phyloP scores from a whole-genome alignment of 2,113 vertebrate genomes.

The Mystacornis crossleyi region DNA sequence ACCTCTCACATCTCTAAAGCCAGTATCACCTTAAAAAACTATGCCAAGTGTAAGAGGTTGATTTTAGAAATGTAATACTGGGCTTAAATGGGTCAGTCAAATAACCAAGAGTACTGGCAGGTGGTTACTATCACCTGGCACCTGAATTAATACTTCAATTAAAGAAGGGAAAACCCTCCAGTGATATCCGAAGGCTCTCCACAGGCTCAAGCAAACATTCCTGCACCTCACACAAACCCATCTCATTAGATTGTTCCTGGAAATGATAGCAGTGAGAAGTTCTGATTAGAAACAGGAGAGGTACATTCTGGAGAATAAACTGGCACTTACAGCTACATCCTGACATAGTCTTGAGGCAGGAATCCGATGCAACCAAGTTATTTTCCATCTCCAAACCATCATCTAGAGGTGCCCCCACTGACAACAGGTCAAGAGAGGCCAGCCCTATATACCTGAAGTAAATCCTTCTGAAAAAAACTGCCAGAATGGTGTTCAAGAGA shows the following conservation, averaged over 20 bases:
- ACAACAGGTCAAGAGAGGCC: neutral
- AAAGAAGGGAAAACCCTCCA: neutral
- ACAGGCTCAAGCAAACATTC: neutral
- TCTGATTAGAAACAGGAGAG: neutral
- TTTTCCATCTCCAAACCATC: neutral
- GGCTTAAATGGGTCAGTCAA: slow-evolving; percentile 3
- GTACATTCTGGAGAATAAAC: neutral
- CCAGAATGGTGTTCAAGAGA: neutral
- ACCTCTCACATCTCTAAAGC: neutral
- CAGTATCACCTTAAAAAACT: neutral
- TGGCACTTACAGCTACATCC: neutral
- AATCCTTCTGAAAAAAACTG: neutral
- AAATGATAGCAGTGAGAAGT: neutral
- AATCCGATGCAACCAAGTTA: neutral
- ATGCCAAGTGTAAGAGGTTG: neutral
- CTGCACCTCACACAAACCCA: neutral
- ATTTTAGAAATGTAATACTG: neutral
- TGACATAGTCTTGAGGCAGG: neutral
- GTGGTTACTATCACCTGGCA: neutral
- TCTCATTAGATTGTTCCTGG: neutral
- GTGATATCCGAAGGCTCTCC: neutral
- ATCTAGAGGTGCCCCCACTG: neutral
- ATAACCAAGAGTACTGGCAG: neutral
- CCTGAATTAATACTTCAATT: neutral
- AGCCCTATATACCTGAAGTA: neutral